Conservation (phyloP, 92 coral and sea anemone genomes). For the Porites cylindrica region DNA sequence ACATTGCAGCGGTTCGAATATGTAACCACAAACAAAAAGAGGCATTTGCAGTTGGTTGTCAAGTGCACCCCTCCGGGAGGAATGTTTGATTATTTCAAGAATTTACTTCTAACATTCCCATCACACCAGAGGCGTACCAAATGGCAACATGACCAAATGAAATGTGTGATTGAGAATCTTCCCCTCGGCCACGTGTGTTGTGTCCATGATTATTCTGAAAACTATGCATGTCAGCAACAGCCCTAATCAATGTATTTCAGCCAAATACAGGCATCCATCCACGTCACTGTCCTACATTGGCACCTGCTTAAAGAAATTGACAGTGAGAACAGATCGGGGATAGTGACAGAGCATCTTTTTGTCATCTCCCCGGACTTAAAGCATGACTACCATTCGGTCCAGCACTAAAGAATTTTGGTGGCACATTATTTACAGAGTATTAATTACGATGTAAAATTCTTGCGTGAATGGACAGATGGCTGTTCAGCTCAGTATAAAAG, state of each 20-base stretch:
- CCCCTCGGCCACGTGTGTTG: conserved; percentile 44
- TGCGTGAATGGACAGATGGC: conserved; percentile 75
- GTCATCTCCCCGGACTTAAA: conserved; percentile 17
- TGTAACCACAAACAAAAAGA: conserved; percentile 10
- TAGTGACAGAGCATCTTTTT: conserved; percentile 34
- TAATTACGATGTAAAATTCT: conserved; percentile 27
- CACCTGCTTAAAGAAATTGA: conserved; percentile 1
- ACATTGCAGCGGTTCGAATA: conserved; percentile 60
- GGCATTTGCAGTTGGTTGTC: conserved; percentile 8
- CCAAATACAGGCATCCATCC: conserved; percentile 44
- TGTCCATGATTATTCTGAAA: conserved; percentile 39
- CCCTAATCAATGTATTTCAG: conserved; percentile 44
- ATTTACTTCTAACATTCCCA: conserved; percentile 41
- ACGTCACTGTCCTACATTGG: conserved; percentile 10
- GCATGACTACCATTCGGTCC: conserved; percentile 16
- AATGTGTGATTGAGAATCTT: conserved; percentile 40
- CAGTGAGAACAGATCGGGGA: not conserved
- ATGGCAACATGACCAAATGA: conserved; percentile 74
- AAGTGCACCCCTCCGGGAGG: conserved; percentile 21
- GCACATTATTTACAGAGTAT: conserved; percentile 25
- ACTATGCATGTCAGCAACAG: conserved; percentile 38
- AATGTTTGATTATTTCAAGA: conserved; percentile 31
- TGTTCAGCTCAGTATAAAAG: conserved; percentile 63
- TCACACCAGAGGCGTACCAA: conserved; percentile 70
- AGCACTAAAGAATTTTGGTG: not conserved